Percentiles rank a stretch among this genome's conserved stretches.
phyloP scores from a whole-genome alignment of 2,888 invertebrate genomes.

The Agonopterix heracliana region DNA sequence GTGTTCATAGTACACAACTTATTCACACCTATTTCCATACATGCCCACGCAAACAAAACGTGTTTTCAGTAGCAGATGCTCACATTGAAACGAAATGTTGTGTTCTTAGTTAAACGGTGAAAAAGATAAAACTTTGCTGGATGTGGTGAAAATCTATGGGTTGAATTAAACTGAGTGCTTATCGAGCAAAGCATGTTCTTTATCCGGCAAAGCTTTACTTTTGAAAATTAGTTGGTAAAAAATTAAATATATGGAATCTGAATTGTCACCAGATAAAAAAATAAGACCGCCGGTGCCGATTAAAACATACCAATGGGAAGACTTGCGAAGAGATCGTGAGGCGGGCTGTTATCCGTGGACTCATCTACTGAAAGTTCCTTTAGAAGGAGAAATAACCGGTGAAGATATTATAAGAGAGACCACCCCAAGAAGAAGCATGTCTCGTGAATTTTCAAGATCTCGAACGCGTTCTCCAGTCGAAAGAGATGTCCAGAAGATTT shows the following conservation, averaged over 20 bases:
- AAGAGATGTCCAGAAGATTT: slow-evolving; percentile 53
- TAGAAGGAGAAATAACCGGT: slow-evolving; percentile 68
- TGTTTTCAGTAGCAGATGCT: slow-evolving; percentile 68
- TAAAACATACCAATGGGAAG: slow-evolving; percentile 89
- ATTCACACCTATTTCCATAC: slow-evolving; percentile 74
- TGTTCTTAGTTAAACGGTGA: slow-evolving; percentile 67
- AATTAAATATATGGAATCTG: slow-evolving; percentile 72
- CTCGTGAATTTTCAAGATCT: slow-evolving; percentile 63
- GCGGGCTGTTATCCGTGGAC: slow-evolving; percentile 90
- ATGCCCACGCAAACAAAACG: slow-evolving; percentile 69
- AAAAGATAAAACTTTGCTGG: slow-evolving; percentile 52
- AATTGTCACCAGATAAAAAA: slow-evolving; percentile 72
- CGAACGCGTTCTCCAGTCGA: slow-evolving; percentile 61
- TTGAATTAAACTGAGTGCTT: not conserved
- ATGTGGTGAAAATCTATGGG: slow-evolving; percentile 31
- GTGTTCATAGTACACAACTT: slow-evolving; percentile 66
- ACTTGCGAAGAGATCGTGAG: slow-evolving; percentile 81
- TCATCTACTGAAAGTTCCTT: slow-evolving; percentile 81
- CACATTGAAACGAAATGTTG: slow-evolving; percentile 70
- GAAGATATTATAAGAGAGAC: slow-evolving; percentile 68
- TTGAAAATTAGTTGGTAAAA: slow-evolving; percentile 6
- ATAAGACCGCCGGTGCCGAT: slow-evolving; percentile 80
- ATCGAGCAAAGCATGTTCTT: slow-evolving; percentile 19
- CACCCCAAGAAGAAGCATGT: slow-evolving; percentile 67
- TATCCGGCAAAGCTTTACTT: slow-evolving; percentile 25